These are phyloP conservation scores for Diabrotica balteata DNA, from an alignment of 2,888 invertebrate species.

Conservation along the genomic window DNA sequence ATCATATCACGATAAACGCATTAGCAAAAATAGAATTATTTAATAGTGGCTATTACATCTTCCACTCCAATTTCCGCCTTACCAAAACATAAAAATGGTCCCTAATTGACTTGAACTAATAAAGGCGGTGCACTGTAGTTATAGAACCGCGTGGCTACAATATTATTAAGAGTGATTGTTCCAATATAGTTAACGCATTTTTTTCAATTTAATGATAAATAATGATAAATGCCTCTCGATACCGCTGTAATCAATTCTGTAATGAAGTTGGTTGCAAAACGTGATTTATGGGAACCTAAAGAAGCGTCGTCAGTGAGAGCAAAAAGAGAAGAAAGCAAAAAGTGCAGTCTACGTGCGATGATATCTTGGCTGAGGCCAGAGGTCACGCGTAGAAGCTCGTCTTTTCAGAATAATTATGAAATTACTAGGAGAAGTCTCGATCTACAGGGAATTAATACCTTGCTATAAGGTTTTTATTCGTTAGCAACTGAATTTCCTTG, in stretches of 20 bases:
- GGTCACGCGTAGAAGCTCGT: conserved; percentile 3
- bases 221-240: conserved; percentile 12
- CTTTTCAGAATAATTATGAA: conserved; percentile 7
- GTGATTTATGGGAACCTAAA: conserved; percentile 13
- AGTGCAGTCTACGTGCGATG: conserved; percentile 6
- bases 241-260: conserved; percentile 12
- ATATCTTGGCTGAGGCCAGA: conserved; percentile 3
- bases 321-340: conserved; percentile 10
- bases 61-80: no score
- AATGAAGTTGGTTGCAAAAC: conserved; percentile 9
- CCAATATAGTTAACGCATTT: conserved; percentile 10
- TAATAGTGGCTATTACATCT: no score
- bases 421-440: conserved; percentile 2
- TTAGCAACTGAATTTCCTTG: no score
- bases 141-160: not conserved
- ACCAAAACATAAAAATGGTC: no score
- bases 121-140: no score
- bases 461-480: no score
- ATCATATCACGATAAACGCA: no score
- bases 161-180: conserved; percentile 3
- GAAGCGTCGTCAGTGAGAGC: not conserved
- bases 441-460: no score
- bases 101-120: no score
- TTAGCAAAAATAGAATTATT: no score
- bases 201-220: conserved; percentile 11